Base-by-base conservation (phyloP, 2,113 vertebrate genomes). In the Mormyrus lacerda region DNA sequence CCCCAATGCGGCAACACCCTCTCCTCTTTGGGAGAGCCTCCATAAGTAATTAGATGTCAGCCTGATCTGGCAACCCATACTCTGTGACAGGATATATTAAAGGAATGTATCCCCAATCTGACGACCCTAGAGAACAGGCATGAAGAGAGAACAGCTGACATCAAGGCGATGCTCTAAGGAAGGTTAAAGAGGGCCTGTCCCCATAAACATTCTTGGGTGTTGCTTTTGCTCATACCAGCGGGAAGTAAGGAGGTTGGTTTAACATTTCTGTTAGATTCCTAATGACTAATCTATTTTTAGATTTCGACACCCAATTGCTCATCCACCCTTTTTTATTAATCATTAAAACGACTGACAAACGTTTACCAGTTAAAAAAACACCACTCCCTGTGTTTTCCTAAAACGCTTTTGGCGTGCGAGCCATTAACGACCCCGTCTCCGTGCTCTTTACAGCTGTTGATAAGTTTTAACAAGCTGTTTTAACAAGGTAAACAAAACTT, bases 271-370 rank as follows among this genome's bases (percentile, higher is more conserved):
- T 79, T 79, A 79, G 31, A 19, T 35, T 35, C 35, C 73, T 79
- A 79, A 79, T 42, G 15, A 79, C 73, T 79, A 79, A 79, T 79
- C 73, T 79, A 79, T 79, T 79, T 79, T 79, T 79, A 42, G 73
- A 79, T 79, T 79, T 79, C 17, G 5, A 79, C 73, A 79, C 73
- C 73, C 73, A 42, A 35, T 42, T 6, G 35, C 35, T 79, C 73
- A 79, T 79, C 73, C 73, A 79, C 73, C 69, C 15, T 79, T 31
- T 42, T 79, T 73, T 79, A 79, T 79, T 79, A 79, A 35, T 79
- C 35, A 42, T 19, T 79, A 79, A 79, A 79, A 79, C 73, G 19
- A 79, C 31, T 79, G 5, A 79, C 15, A 19, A 42, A 42, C 35
- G 35, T 39, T 19, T 35, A 17, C n/a, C 73, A 79, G 73, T 79